A percentile compares a stretch with the other conserved stretches of the same genome.
phyloP scores from a whole-genome alignment of 1,140 invertebrate species.

The Anastatus disparis region DNA sequence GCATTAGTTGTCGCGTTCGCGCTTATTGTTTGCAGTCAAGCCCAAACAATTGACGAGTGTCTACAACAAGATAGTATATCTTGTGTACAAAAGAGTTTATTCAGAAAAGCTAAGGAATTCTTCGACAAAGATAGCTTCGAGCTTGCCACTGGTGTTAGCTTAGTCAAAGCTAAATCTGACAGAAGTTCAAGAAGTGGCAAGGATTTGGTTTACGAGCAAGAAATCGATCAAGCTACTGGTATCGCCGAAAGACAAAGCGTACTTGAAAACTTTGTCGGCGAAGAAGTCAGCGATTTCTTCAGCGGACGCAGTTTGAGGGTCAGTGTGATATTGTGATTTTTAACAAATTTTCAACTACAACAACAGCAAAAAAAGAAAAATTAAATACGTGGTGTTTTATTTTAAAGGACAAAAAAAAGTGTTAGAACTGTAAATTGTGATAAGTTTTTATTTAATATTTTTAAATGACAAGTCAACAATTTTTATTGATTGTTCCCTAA shows the following conservation, averaged over 20 bases:
- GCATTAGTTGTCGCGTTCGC: slow-evolving; percentile 45
- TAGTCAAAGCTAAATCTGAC: slow-evolving; percentile 66
- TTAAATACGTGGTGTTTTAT: too few species aligned
- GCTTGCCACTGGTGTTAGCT: slow-evolving; percentile 69
- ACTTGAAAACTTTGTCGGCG: slow-evolving; percentile 71
- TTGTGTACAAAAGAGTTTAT: slow-evolving; percentile 73
- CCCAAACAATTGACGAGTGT: slow-evolving; percentile 67
- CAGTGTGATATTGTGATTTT: too few species aligned
- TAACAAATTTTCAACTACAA: too few species aligned
- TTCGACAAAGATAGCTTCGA: slow-evolving; percentile 72
- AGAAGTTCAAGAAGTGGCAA: slow-evolving; percentile 60
- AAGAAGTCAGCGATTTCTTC: slow-evolving; percentile 69
- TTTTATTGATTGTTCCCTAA: too few species aligned
- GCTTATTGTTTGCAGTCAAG: slow-evolving; percentile 49
- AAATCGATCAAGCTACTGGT: slow-evolving; percentile 65
- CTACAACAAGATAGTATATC: slow-evolving; percentile 74
- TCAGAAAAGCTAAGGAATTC: slow-evolving; percentile 71
- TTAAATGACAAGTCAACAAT: too few species aligned
- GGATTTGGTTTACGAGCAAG: slow-evolving; percentile 62
- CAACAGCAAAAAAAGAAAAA: too few species aligned
- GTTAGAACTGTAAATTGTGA: neutral
- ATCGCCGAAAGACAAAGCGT: slow-evolving; percentile 69
- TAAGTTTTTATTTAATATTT: too few species aligned
- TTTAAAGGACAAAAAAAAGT: neutral
- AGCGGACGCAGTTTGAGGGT: slow-evolving; percentile 69